These are phyloP conservation scores for Pandemis heparana DNA, from an alignment of 2,888 invertebrate species.

Conservation along the genomic window DNA sequence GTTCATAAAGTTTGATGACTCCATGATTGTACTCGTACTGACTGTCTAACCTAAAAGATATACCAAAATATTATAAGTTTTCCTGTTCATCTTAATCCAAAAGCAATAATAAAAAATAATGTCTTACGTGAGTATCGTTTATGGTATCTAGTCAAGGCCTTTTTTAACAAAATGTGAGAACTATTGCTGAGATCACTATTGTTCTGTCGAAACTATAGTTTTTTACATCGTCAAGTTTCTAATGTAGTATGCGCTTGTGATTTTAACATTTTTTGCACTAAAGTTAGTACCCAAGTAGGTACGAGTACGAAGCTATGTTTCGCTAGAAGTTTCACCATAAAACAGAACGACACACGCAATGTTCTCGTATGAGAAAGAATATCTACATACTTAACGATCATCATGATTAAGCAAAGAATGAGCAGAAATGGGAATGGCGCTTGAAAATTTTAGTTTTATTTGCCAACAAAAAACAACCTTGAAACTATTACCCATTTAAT, in stretches of 20 bases:
- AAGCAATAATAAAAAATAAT: slow-evolving; percentile 2
- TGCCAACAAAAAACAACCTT: slow-evolving; percentile 34
- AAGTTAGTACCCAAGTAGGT: background rate
- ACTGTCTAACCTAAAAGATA: background rate
- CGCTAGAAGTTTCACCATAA: background rate
- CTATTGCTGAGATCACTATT: slow-evolving; percentile 35
- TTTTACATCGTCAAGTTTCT: slow-evolving; percentile 37
- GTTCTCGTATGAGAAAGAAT: background rate
- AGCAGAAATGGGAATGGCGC: background rate
- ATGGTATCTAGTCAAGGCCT: slow-evolving; percentile 31
- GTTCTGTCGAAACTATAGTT: slow-evolving; percentile 32
- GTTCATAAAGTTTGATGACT: background rate
- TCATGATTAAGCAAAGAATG: slow-evolving; percentile 16
- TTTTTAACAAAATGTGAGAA: slow-evolving; percentile 42
- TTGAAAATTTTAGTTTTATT: slow-evolving; percentile 12
- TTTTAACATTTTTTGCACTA: slow-evolving; percentile 9
- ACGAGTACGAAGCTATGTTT: background rate
- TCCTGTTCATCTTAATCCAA: background rate
- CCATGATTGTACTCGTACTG: background rate
- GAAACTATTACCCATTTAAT: slow-evolving; percentile 28
- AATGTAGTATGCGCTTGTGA: slow-evolving; percentile 21
- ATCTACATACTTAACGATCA: background rate
- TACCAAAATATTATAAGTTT: background rate
- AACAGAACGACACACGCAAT: background rate
- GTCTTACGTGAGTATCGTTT: slow-evolving; percentile 33